A percentile compares a stretch with the other conserved stretches of the same genome.
phyloP scores from a whole-genome alignment of 2,113 vertebrate genomes.

The Megaceryle torquata region DNA sequence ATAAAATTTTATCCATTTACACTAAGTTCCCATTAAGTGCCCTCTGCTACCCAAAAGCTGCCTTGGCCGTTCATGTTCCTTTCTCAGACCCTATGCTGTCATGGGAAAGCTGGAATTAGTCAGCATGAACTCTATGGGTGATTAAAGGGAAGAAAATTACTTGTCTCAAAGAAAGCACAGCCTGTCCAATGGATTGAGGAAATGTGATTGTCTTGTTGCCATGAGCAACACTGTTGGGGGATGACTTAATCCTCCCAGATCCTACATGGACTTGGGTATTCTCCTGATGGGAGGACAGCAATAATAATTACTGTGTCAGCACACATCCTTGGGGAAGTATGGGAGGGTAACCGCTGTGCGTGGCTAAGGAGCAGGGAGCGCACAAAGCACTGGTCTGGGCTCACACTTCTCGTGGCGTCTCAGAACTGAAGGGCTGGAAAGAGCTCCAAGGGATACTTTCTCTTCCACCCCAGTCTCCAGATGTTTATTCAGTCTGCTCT shows the following conservation, averaged over 20 bases:
- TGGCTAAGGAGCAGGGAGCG: background rate
- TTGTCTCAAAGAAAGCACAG: slow-evolving; percentile 59
- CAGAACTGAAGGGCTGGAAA: background rate
- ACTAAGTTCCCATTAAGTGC: background rate
- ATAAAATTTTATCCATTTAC: background rate
- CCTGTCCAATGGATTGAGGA: slow-evolving; percentile 51
- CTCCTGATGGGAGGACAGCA: slow-evolving; percentile 36
- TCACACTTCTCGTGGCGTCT: background rate
- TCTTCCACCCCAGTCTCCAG: background rate
- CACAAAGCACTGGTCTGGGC: background rate
- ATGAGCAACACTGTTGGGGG: slow-evolving; percentile 52
- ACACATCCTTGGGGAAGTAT: background rate
- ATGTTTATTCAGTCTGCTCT: background rate
- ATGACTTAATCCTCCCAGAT: slow-evolving; percentile 64
- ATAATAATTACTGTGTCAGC: slow-evolving; percentile 44
- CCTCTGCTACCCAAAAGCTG: background rate
- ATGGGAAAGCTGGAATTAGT: slow-evolving; percentile 58
- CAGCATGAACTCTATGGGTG: slow-evolving; percentile 44
- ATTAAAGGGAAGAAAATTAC: slow-evolving; percentile 63
- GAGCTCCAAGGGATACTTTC: background rate
- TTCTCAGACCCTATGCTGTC: slow-evolving; percentile 12
- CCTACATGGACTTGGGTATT: slow-evolving; percentile 36
- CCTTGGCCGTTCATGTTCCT: background rate
- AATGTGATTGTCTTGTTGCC: slow-evolving; percentile 60
- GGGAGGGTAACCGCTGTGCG: background rate